Base-by-base conservation (phyloP, 1,140 invertebrate genomes). In the Probaryconus sp. region DNA sequence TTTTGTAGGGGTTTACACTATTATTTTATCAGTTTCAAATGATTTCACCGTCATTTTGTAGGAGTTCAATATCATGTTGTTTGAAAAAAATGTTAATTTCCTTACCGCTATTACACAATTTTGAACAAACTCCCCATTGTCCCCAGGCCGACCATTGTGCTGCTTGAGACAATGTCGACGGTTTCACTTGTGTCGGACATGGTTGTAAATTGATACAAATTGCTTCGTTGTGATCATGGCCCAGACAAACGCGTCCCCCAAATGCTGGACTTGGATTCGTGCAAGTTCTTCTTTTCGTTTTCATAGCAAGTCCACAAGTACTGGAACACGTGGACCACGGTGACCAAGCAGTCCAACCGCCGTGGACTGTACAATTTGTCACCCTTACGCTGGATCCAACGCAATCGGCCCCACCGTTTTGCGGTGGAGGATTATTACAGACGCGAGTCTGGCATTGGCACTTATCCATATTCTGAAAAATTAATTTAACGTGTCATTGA, bases 331-430 rank as follows among this genome's bases (percentile, higher is more conserved):
- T 92, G 1, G 95, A 96, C 94, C 95, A 97, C 0, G 91, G 89
- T 0, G 94, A 95, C 96, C 96, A 97, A 1, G 90, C 85, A 0
- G 94, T 95, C 96, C 96, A 98, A 1, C 92, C 92, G 5, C 96
- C 96, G 82, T 97, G 93, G 30, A 93, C 90, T 0, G 94, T 95
- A 79, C 94, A 95, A 80, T 95, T 95, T 2, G 90, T 89, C 13
- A 95, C 94, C 7, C 90, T 89, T 53, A 93, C 78, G 3, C 68
- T 77, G 5, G 81, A 81, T 74, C 92, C 92, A 17, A 85, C 77
- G 77, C 93, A 95, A 9, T 37, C 21, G 6, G 85, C 82, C 2
- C 97, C 97, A 0, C 94, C 95, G 80, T 94, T 91, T 33, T 90
- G 88, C 0, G 96, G 94, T n/a, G 89, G 86, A 0, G 96, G 96